Evolutionary conservation across 2,888 invertebrate genomes (phyloP).

Genomic region (Morpho achilles): DNA sequence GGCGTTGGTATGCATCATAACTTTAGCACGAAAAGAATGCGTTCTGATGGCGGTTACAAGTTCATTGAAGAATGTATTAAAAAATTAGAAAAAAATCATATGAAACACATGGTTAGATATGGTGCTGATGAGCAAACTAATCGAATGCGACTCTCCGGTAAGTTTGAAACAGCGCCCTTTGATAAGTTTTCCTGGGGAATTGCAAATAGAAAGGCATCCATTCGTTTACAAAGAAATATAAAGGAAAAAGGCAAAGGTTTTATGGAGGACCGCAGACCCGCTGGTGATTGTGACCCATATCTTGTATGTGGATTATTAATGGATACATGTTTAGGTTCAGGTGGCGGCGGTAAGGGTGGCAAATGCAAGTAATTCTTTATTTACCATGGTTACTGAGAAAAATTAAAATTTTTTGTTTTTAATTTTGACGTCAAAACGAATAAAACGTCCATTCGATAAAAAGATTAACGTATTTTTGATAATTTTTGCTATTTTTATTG

Average conservation of each 20-base stretch:
- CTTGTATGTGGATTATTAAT: slow-evolving; percentile 72
- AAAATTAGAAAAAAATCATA: slow-evolving; percentile 91
- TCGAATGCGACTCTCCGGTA: slow-evolving; percentile 94
- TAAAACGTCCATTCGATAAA: background rate
- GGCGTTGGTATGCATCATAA: slow-evolving; percentile 94
- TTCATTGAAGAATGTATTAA: slow-evolving; percentile 94
- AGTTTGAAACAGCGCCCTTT: slow-evolving; percentile 96
- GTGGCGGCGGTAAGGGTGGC: slow-evolving; percentile 24
- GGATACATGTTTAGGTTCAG: slow-evolving; percentile 55
- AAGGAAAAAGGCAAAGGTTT: slow-evolving; percentile 94
- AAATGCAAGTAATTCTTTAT: slow-evolving; percentile 23
- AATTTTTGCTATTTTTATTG: background rate
- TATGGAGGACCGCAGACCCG: slow-evolving; percentile 95
- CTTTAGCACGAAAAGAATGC: slow-evolving; percentile 92
- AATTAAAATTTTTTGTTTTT: too few relatives aligned
- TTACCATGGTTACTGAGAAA: too few relatives aligned
- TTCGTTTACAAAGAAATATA: slow-evolving; percentile 93
- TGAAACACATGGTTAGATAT: slow-evolving; percentile 94
- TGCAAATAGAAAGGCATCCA: slow-evolving; percentile 94
- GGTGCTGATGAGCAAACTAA: slow-evolving; percentile 96
- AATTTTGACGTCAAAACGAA: too few relatives aligned
- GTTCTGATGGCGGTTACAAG: slow-evolving; percentile 85
- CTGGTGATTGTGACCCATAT: slow-evolving; percentile 95
- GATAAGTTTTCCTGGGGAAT: slow-evolving; percentile 94
- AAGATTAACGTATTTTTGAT: background rate